These are phyloP conservation scores for Melieria crassipennis DNA, from an alignment of 2,888 invertebrate species.

Conservation along the genomic window DNA sequence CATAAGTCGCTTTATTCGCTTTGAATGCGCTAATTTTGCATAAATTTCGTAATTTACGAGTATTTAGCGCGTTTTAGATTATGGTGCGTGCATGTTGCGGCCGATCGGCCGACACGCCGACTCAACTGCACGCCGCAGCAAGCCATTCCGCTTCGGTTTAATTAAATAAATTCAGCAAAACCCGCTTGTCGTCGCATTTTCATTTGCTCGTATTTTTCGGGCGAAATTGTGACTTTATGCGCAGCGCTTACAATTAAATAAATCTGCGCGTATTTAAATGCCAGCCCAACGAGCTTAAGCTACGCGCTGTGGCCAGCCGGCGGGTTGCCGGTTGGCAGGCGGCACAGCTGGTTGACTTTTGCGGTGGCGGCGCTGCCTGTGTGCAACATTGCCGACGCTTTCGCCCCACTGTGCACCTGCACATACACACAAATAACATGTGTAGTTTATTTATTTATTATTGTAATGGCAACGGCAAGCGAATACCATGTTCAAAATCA, in stretches of 20 bases:
- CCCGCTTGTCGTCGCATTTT: conserved; percentile 52
- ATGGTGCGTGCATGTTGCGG: conserved; percentile 39
- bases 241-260: conserved; percentile 51
- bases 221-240: conserved; percentile 45
- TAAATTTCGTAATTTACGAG: conserved; percentile 56
- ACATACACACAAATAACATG: too few relatives aligned
- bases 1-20: conserved; percentile 30
- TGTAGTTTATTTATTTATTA: too few relatives aligned
- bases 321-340: too few relatives aligned
- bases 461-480: too few relatives aligned
- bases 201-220: conserved; percentile 51
- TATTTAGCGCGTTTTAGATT: conserved; percentile 44
- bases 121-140: too few relatives aligned
- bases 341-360: too few relatives aligned
- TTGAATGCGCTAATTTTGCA: conserved; percentile 41
- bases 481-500: too few relatives aligned
- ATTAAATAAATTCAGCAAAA: conserved; percentile 55
- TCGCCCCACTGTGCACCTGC: too few relatives aligned
- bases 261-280: conserved; percentile 53
- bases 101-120: too few relatives aligned
- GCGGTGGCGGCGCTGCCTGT: too few relatives aligned
- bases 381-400: too few relatives aligned
- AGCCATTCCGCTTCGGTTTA: conserved; percentile 53
- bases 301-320: too few relatives aligned
- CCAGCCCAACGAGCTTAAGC: neutral